Conservation (phyloP, 2,113 vertebrate species). For the Corythaeola cristata region DNA sequence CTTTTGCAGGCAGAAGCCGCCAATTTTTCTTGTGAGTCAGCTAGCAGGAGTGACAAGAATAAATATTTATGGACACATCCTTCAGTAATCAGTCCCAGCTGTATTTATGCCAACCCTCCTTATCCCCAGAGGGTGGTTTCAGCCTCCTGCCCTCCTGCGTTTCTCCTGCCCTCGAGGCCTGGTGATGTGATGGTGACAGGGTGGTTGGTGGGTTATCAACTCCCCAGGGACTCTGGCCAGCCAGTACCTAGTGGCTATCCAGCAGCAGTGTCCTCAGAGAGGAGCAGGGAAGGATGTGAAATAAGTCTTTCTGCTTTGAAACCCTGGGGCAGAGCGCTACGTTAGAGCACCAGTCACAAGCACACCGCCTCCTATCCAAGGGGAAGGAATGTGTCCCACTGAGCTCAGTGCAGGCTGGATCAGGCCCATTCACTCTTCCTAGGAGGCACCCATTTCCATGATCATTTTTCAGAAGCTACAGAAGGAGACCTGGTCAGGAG, state of each 20-base stretch:
- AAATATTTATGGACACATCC: neutral
- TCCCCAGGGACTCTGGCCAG: neutral
- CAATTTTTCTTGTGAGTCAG: neutral
- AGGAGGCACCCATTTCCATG: neutral
- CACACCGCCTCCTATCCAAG: neutral
- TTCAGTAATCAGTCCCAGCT: neutral
- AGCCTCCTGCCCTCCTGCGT: neutral
- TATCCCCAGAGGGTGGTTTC: neutral
- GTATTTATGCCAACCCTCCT: neutral
- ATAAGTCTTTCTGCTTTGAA: neutral
- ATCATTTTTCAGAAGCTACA: neutral
- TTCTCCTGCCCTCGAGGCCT: neutral
- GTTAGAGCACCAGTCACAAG: neutral
- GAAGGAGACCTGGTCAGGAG: neutral
- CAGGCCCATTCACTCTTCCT: neutral
- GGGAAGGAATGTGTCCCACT: neutral
- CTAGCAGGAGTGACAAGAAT: neutral
- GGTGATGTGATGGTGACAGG: neutral
- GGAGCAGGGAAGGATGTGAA: neutral
- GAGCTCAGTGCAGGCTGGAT: neutral
- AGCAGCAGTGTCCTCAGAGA: neutral
- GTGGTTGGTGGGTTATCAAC: neutral
- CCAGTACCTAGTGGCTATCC: rapidly evolving
- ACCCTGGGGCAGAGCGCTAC: neutral
- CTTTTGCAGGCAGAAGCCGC: neutral